Evolutionary conservation across 2,113 vertebrate species (phyloP).

Genomic region (Labeo catla): DNA sequence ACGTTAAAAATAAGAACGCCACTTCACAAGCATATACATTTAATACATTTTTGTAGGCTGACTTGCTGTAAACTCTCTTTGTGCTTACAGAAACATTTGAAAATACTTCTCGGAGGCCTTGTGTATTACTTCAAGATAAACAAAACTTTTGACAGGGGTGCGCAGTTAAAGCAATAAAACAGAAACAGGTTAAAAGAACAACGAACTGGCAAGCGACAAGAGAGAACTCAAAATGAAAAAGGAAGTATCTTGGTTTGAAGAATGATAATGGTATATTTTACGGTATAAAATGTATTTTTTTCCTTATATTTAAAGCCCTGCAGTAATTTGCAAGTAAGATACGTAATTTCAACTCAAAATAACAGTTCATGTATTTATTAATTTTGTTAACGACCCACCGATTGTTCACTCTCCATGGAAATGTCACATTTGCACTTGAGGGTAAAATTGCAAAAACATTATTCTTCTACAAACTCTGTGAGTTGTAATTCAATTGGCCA

Average conservation of each 20-base stretch:
- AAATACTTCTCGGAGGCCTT: neutral
- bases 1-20: neutral
- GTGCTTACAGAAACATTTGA: neutral
- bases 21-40: neutral
- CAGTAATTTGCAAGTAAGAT: neutral
- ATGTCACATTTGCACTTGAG: neutral
- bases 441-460: neutral
- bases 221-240: neutral
- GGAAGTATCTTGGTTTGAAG: no score
- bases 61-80: neutral
- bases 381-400: neutral
- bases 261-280: no score
- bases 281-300: no score
- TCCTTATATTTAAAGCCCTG: neutral
- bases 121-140: neutral
- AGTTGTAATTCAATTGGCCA: conserved; percentile 6
- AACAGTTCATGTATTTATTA: neutral
- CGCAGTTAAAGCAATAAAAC: neutral
- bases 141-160: neutral
- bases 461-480: neutral
- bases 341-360: neutral
- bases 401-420: neutral
- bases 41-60: neutral
- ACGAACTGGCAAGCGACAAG: neutral
- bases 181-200: neutral